Conservation (phyloP, 2,113 vertebrate genomes). For the Furnarius figulus region DNA sequence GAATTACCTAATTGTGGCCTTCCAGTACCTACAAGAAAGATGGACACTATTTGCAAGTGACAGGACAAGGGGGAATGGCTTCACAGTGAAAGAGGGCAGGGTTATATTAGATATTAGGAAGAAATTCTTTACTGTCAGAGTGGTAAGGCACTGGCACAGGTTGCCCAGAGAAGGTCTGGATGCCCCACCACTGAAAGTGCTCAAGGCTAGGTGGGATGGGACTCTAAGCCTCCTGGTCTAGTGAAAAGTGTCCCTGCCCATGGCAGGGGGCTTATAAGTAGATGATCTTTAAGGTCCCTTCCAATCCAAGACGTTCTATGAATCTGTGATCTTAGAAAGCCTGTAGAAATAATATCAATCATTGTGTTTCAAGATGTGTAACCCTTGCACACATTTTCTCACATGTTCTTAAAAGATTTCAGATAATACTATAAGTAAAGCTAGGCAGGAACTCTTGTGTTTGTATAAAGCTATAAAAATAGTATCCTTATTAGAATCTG, state of each 20-base stretch:
- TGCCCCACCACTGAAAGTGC: neutral
- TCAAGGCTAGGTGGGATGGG: neutral
- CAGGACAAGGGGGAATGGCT: neutral
- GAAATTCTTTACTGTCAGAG: neutral
- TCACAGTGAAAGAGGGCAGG: neutral
- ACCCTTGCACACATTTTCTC: neutral
- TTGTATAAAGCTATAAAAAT: neutral
- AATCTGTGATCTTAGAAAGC: neutral
- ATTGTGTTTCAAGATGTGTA: neutral
- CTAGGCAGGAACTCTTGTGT: neutral
- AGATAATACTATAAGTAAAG: neutral
- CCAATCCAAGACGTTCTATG: neutral
- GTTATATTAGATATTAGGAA: neutral
- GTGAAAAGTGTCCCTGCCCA: accelerated
- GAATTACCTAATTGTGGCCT: neutral
- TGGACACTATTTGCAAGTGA: neutral
- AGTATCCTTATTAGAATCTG: neutral
- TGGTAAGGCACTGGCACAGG: neutral
- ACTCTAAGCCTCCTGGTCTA: neutral
- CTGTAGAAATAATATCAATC: neutral
- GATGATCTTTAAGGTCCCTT: neutral
- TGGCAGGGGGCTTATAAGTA: neutral
- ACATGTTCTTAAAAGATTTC: neutral
- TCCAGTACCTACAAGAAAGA: neutral
- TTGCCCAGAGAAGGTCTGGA: neutral